Evolutionary conservation across 2,888 invertebrate species (phyloP).

Genomic region (Drosophila demipolita): DNA sequence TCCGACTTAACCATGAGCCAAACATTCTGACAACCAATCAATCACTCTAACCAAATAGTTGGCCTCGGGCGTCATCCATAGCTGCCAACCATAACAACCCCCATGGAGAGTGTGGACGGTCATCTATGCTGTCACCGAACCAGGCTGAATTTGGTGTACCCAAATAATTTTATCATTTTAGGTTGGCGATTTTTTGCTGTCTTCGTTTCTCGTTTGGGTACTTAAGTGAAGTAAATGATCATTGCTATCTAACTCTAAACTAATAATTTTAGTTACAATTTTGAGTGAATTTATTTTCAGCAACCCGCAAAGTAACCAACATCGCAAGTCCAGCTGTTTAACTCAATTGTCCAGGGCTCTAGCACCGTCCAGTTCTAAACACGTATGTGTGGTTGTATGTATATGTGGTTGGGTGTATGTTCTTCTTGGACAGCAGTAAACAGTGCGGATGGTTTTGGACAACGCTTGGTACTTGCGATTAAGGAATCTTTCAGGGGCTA

Average conservation of each 20-base stretch:
- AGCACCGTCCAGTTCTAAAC: neutral
- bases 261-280: conserved; percentile 83
- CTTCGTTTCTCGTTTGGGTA: conserved; percentile 79
- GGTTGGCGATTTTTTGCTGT: conserved; percentile 22
- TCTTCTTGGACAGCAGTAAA: neutral
- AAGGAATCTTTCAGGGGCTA: conserved; percentile 72
- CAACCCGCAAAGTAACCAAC: conserved; percentile 63
- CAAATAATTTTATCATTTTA: conserved; percentile 21
- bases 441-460: conserved; percentile 31
- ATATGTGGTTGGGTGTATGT: neutral
- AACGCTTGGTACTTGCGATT: conserved; percentile 67
- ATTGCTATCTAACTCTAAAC: conserved; percentile 84
- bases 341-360: conserved; percentile 22
- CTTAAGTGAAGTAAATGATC: conserved; percentile 85
- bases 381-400: neutral
- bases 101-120: neutral
- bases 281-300: conserved; percentile 76
- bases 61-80: neutral
- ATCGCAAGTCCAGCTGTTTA: conserved; percentile 58
- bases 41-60: conserved; percentile 22
- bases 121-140: neutral
- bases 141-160: neutral
- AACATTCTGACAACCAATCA: conserved; percentile 47
- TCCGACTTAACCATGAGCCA: conserved; percentile 42
- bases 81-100: neutral